Evolutionary conservation across 2,113 vertebrate genomes (phyloP), one percentile per base, ranked within the genome.

Genomic region (Ophiodon elongatus): DNA sequence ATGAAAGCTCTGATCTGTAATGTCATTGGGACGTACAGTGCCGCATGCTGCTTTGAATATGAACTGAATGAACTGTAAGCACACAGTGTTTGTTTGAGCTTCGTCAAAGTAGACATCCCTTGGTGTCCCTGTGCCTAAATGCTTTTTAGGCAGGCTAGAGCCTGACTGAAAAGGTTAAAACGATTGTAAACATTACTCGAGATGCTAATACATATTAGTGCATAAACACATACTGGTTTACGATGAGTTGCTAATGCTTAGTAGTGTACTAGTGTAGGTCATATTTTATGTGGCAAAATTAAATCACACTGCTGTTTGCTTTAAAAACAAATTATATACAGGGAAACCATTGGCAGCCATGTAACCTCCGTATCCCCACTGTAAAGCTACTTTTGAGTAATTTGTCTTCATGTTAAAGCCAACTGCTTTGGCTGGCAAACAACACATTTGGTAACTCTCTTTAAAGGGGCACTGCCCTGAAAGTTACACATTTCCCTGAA

Each of bases 1-100:
- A 84, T 74, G 73, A 70, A 85, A 71, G 37, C 57, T 87, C 43
- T 77, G 75, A 85, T 90, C 52, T 73, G 31, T 73, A 64, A 73
- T 88, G 76, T 89, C 57, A 77, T 47, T n/a, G 70, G 43, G 59
- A 68, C 19, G 13, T 74, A 79, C 31, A 76, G 39, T 63, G 31
- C 66, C 31, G 25, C 41, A 66, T 67, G 60, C 35, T 66, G 70
- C 54, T 89, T 84, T 90, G 57, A 84, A 85, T 82, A 70, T 73
- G 45, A 79, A 82, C 75, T 2, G 2, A 83, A 65, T 89, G 74
- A 84, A 82, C 33, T 27, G 11, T 64, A 76, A 66, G 21, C 15
- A 35, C 29, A 35, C 29, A 27, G 17, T 50, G 29, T 77, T 76
- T 83, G 73, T 78, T 69, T 66, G 41, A 52, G 76, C 41, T 56